Evolutionary conservation across 2,797 vertebrate genomes (phyloP).

Genomic region (Ataeniobius toweri): DNA sequence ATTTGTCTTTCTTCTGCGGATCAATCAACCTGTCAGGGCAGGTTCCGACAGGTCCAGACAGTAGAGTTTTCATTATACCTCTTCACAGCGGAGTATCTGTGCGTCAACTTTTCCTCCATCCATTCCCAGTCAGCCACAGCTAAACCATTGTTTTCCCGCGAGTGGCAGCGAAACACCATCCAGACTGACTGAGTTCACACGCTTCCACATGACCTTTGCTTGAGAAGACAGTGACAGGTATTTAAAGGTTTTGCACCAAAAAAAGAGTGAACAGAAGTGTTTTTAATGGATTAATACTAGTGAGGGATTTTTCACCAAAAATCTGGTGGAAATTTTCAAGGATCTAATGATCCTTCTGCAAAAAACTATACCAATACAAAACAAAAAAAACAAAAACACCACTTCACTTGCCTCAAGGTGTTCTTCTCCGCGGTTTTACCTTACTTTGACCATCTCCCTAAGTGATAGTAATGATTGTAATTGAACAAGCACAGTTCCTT

Average conservation of each 20-base stretch:
- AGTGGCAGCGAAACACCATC: conserved; percentile 25
- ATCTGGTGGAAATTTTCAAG: conserved; percentile 42
- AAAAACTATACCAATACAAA: background rate
- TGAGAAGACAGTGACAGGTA: conserved; percentile 25
- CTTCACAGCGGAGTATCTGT: conserved; percentile 24
- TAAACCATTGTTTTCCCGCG: conserved; percentile 22
- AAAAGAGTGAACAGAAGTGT: conserved; percentile 15
- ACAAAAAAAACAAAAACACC: conserved; percentile 15
- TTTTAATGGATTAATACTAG: conserved; percentile 19
- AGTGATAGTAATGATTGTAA: conserved; percentile 76
- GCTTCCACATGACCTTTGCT: conserved; percentile 5
- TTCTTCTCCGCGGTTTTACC: conserved; percentile 43
- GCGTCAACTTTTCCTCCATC: conserved; percentile 18
- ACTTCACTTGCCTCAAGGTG: conserved; percentile 62
- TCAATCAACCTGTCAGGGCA: conserved; percentile 6
- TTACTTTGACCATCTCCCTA: conserved; percentile 70
- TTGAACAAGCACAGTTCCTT: conserved; percentile 70
- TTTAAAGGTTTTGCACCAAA: background rate
- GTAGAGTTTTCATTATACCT: conserved; percentile 21
- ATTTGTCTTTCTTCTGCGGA: background rate
- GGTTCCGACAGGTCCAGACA: conserved; percentile 3
- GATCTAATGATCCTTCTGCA: conserved; percentile 5
- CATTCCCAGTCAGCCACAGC: conserved; percentile 39
- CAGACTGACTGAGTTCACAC: conserved; percentile 41
- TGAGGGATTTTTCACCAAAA: conserved; percentile 31